Evolutionary conservation across 2,797 vertebrate species (phyloP).

Genomic region (Sphenopsis melanotis): DNA sequence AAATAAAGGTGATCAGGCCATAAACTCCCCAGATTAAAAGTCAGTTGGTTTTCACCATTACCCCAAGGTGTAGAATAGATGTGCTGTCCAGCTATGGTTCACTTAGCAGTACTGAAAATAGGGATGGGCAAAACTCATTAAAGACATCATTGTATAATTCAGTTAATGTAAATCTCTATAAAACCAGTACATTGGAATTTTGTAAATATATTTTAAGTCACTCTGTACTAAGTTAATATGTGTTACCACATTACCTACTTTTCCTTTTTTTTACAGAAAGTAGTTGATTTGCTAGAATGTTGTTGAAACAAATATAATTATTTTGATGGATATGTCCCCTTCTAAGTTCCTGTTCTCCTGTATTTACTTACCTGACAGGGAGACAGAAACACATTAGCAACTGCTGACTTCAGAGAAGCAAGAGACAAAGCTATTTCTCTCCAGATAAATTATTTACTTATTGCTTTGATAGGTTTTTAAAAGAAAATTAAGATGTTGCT

Average conservation of each 20-base stretch:
- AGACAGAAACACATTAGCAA: not conserved
- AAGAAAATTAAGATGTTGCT: not conserved
- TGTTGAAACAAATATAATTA: not conserved
- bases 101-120: not conserved
- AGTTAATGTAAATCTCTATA: not conserved
- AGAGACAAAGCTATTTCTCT: not conserved
- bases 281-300: not conserved
- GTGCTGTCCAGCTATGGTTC: rapidly evolving
- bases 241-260: not conserved
- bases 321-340: not conserved
- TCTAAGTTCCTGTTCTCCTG: not conserved
- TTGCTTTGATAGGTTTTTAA: not conserved
- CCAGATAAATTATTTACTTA: not conserved
- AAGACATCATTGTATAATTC: not conserved
- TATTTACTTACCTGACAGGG: not conserved
- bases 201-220: not conserved
- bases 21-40: not conserved
- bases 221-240: not conserved
- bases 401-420: not conserved
- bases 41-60: not conserved
- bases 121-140: not conserved
- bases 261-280: not conserved
- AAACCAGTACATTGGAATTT: not conserved
- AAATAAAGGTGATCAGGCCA: not conserved
- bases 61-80: not conserved